Evolutionary conservation across 2,797 vertebrate genomes (phyloP), one percentile per base, ranked within the genome.

Genomic region (Malurus splendens): DNA sequence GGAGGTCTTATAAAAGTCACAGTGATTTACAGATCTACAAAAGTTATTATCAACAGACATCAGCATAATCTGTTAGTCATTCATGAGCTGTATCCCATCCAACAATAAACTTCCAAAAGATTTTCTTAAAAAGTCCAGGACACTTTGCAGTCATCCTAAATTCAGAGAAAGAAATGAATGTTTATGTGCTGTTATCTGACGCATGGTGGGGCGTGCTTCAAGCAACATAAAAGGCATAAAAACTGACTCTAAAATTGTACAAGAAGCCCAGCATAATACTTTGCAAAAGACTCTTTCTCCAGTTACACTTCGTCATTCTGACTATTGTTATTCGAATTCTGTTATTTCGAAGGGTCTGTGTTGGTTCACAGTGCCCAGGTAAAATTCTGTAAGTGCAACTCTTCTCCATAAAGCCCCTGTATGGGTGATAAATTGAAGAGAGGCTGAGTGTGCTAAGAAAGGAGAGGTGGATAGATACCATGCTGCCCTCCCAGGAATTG

Each of bases 21-120:
- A 27, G 50, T 74, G 82, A 89, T 94, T 89, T 89, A 85, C 57
- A 74, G 68, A 77, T 42, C 70, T 56, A 73, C 89, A 77, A 54
- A 70, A 93, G 42, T 82, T 52, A 14, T 74, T 64, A 82, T 74
- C 54, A 81, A 67, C 38, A 87, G 79, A 52, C 36, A 80, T 56
- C 76, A 80, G 48, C 51, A 57, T 71, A 67, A 89, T 60, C 65
- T 73, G 56, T 62, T 70, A 90, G 60, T 84, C 55, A 66, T 86
- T 88, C 83, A 50, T 0, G 1, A 82, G 67, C 60, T 76, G 50
- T 64, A 90, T 47, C 52, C 84, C 44, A 52, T 72, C 83, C 82
- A 82, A 88, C 18, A 60, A 42, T 36, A 50, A 62, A 66, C 8
- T 48, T 84, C 54, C 71, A 82, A 15, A 89, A 73, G 9, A 55